These are phyloP conservation scores for Otolemur crassicaudatus DNA, from an alignment of 2,797 vertebrate genomes.

Conservation along the genomic window DNA sequence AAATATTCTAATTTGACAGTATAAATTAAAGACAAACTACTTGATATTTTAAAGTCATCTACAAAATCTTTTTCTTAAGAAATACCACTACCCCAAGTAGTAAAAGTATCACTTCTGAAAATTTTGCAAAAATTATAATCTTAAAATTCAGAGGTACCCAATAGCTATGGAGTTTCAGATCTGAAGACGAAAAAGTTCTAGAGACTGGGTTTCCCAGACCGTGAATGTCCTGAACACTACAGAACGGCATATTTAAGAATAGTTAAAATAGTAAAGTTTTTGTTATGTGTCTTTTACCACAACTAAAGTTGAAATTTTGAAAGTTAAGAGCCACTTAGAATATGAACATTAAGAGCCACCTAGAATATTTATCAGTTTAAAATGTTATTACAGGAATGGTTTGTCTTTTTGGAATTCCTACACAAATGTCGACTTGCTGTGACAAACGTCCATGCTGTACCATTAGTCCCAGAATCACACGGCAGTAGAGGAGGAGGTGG, in stretches of 20 bases:
- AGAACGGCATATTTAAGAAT: not conserved
- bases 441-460: not conserved
- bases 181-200: not conserved
- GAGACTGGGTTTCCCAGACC: not conserved
- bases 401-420: not conserved
- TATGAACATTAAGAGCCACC: not conserved
- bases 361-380: not conserved
- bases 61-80: slow-evolving; percentile 4
- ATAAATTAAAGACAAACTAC: not conserved
- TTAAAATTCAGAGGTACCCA: not conserved
- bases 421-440: not conserved
- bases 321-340: not conserved
- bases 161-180: not conserved
- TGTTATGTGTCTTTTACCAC: not conserved
- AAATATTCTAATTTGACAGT: slow-evolving; percentile 23
- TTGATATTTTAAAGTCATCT: slow-evolving; percentile 25
- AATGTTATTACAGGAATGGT: not conserved
- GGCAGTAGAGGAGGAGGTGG: not conserved
- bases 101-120: not conserved
- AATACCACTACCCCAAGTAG: not conserved
- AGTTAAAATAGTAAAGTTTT: not conserved
- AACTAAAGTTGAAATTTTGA: not conserved
- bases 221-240: not conserved
- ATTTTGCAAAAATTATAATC: not conserved
- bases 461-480: not conserved